phyloP scores from a whole-genome alignment of 2,888 invertebrate genomes.

The Tiphia femorata region DNA sequence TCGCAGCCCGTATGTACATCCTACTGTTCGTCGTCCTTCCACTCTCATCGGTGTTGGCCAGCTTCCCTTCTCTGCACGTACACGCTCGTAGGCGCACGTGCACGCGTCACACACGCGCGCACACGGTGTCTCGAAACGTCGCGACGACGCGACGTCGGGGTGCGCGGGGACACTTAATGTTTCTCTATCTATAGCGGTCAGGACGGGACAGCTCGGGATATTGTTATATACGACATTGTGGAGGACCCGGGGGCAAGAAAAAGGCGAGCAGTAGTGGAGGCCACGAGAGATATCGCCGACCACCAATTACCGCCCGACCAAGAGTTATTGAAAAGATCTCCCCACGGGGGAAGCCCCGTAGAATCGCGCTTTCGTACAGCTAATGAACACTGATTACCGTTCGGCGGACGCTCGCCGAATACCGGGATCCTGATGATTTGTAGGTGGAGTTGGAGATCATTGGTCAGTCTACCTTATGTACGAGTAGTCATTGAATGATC shows the following conservation, averaged over 20 bases:
- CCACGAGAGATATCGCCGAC: slow-evolving; percentile 59
- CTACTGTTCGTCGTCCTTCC: slow-evolving; percentile 21
- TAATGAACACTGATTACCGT: slow-evolving; percentile 68
- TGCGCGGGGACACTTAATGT: slow-evolving; percentile 63
- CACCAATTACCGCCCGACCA: slow-evolving; percentile 61
- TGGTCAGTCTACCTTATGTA: too few relatives aligned
- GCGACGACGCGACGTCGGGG: too few relatives aligned
- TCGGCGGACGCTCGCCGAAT: slow-evolving; percentile 45
- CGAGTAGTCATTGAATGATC: too few relatives aligned
- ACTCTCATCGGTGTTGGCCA: slow-evolving; percentile 6
- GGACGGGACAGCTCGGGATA: slow-evolving; percentile 58
- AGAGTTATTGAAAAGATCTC: slow-evolving; percentile 68
- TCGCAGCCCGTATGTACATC: slow-evolving; percentile 17
- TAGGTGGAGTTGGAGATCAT: slow-evolving; percentile 23
- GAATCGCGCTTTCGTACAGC: slow-evolving; percentile 54
- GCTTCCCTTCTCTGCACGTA: too few relatives aligned
- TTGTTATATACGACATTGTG: slow-evolving; percentile 67
- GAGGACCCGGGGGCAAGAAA: slow-evolving; percentile 47
- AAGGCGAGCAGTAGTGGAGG: slow-evolving; percentile 35
- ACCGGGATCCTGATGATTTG: slow-evolving; percentile 56
- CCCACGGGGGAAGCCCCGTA: slow-evolving; percentile 57
- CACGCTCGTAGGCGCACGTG: background rate
- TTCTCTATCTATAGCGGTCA: slow-evolving; percentile 66
- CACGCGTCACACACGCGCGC: too few relatives aligned
- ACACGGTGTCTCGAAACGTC: too few relatives aligned